phyloP scores from a whole-genome alignment of 2,113 vertebrate genomes.

The Danionella cerebrum region DNA sequence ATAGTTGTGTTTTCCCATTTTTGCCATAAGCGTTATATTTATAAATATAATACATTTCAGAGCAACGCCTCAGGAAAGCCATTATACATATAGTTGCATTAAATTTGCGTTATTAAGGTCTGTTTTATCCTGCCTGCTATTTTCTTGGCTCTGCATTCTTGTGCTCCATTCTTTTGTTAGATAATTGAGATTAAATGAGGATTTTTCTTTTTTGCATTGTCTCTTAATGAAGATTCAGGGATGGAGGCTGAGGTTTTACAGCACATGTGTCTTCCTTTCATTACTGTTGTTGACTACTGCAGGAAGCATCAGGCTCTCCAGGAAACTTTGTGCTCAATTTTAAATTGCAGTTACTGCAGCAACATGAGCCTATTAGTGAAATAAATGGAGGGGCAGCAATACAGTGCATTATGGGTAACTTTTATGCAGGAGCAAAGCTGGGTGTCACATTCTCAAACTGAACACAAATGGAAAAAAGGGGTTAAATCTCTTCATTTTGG shows the following conservation, averaged over 20 bases:
- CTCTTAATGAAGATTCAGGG: neutral
- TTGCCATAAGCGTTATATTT: too few relatives aligned
- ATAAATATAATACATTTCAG: too few relatives aligned
- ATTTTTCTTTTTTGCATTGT: conserved; percentile 1
- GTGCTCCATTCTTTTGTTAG: neutral
- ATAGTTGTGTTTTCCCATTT: too few relatives aligned
- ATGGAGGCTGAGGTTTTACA: neutral
- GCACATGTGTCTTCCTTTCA: neutral
- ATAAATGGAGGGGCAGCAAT: conserved; percentile 9
- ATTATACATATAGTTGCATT: neutral
- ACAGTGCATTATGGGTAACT: conserved; percentile 8
- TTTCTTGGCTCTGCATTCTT: neutral
- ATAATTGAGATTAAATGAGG: neutral
- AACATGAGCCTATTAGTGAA: conserved; percentile 31
- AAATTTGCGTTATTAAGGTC: neutral
- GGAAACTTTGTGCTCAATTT: conserved; percentile 28
- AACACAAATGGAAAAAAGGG: neutral
- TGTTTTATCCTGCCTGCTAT: neutral
- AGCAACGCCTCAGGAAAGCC: neutral
- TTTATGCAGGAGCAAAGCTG: neutral
- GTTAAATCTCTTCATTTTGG: too few relatives aligned
- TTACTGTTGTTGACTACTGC: conserved; percentile 19
- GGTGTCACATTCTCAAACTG: neutral
- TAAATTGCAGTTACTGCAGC: conserved; percentile 30
- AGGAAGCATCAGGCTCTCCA: conserved; percentile 1